phyloP scores from a whole-genome alignment of 1,140 invertebrate species.

The Anastrepha ludens region DNA sequence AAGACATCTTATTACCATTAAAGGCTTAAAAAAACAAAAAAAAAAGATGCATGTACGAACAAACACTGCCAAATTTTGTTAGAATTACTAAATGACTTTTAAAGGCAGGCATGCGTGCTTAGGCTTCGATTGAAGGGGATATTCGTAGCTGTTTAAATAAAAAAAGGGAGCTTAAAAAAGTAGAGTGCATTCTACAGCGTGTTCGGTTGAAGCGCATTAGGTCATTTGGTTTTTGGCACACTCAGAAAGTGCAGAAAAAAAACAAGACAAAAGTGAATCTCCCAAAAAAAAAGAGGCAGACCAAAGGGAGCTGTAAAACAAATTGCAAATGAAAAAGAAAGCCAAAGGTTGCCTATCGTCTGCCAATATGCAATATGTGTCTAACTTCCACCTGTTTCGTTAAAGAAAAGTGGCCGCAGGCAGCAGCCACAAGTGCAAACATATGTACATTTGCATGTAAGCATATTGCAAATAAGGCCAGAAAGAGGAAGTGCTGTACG shows the following conservation, averaged over 20 bases:
- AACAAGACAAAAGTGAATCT: not conserved
- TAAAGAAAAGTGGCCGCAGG: not conserved
- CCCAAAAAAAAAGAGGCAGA: conserved; percentile 43
- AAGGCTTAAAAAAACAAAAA: conserved; percentile 11
- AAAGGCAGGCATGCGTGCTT: conserved; percentile 19
- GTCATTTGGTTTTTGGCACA: conserved; percentile 66
- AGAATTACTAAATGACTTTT: conserved; percentile 67
- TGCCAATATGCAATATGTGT: not conserved
- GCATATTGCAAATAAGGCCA: not conserved
- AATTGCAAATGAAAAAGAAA: conserved; percentile 49
- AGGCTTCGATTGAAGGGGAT: conserved; percentile 9
- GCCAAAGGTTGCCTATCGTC: conserved; percentile 31
- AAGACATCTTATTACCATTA: conserved; percentile 36
- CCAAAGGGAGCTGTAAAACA: not conserved
- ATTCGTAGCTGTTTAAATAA: not conserved
- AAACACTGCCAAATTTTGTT: conserved; percentile 58
- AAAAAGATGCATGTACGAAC: not conserved
- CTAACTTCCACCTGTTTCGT: conserved; percentile 40
- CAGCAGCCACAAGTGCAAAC: not conserved
- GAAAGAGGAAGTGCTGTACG: not conserved
- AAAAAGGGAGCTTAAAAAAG: not conserved
- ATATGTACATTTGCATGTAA: not conserved
- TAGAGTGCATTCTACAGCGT: conserved; percentile 40
- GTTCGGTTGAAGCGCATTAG: conserved; percentile 62
- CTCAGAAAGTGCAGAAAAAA: not conserved